A percentile compares a stretch with the other conserved stretches of the same genome.
phyloP scores from a whole-genome alignment of 2,113 vertebrate genomes.

The Arvicanthis niloticus region DNA sequence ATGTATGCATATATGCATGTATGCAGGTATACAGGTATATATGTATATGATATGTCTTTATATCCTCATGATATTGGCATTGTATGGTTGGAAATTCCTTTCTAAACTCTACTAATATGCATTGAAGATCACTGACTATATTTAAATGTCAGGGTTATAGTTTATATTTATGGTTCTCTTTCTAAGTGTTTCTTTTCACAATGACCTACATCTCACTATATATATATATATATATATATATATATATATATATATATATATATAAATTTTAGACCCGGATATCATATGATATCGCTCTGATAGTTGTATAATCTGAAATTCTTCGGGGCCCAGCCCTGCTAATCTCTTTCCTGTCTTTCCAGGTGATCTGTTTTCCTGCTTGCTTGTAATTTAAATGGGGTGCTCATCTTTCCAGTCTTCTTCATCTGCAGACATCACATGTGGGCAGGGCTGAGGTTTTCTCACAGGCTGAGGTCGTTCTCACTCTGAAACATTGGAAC shows the following conservation, averaged over 20 bases:
- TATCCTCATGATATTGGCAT: background rate
- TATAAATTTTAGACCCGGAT: background rate
- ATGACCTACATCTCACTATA: background rate
- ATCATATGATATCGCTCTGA: background rate
- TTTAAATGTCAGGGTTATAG: slow-evolving; percentile 14
- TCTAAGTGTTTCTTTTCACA: slow-evolving; percentile 45
- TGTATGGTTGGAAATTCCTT: background rate
- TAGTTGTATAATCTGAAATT: background rate
- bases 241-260: too few relatives aligned
- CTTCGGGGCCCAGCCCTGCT: background rate
- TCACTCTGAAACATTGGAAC: background rate
- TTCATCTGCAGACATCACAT: background rate
- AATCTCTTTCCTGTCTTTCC: background rate
- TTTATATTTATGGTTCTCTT: slow-evolving; percentile 7
- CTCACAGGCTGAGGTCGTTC: background rate
- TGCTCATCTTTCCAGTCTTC: background rate
- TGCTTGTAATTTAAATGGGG: slow-evolving; percentile 10
- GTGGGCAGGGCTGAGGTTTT: background rate
- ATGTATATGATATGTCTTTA: background rate
- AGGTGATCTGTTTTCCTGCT: background rate
- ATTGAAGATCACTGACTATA: background rate
- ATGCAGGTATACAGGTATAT: too few relatives aligned
- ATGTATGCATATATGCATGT: too few relatives aligned
- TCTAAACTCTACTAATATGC: background rate
- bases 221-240: too few relatives aligned